phyloP scores from a whole-genome alignment of 2,113 vertebrate genomes.

The Pungitius pungitius region DNA sequence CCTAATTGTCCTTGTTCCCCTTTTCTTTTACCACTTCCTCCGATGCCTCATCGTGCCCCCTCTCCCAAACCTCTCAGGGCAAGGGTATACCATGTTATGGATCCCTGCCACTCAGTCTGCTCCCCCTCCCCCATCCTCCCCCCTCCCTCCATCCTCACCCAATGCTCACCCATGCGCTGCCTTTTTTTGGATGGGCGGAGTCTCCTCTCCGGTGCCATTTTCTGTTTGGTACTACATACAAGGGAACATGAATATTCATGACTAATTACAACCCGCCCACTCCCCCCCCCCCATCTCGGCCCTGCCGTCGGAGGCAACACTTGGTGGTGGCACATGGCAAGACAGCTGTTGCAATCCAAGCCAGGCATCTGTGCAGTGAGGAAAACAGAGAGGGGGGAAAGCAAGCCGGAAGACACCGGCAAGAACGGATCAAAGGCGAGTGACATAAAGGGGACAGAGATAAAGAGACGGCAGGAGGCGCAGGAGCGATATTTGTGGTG shows the following conservation, averaged over 20 bases:
- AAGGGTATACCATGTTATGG: slow-evolving; percentile 63
- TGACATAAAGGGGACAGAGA: slow-evolving; percentile 46
- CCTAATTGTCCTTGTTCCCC: slow-evolving; percentile 4
- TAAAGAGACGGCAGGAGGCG: slow-evolving; percentile 21
- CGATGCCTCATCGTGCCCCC: slow-evolving; percentile 41
- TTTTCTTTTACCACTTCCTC: slow-evolving; percentile 1
- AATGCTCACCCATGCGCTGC: not conserved
- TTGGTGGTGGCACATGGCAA: slow-evolving; percentile 85
- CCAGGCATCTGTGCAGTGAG: slow-evolving; percentile 83
- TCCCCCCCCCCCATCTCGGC: slow-evolving; percentile 56
- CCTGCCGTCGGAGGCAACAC: slow-evolving; percentile 82
- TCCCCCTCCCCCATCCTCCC: slow-evolving; percentile 10
- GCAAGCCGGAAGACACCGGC: slow-evolving; percentile 26
- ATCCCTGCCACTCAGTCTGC: slow-evolving; percentile 61
- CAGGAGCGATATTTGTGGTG: slow-evolving; percentile 4
- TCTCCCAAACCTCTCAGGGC: slow-evolving; percentile 63
- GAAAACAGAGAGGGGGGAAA: slow-evolving; percentile 45
- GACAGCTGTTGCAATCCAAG: slow-evolving; percentile 85
- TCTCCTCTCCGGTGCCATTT: slow-evolving; percentile 73
- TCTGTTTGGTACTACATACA: slow-evolving; percentile 79
- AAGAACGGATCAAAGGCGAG: slow-evolving; percentile 19
- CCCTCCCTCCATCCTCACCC: not conserved
- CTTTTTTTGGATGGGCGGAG: slow-evolving; percentile 67
- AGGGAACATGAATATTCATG: slow-evolving; percentile 84
- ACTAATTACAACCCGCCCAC: slow-evolving; percentile 49